phyloP scores from a whole-genome alignment of 1,140 invertebrate genomes.

The Stegodyphus dumicola region DNA sequence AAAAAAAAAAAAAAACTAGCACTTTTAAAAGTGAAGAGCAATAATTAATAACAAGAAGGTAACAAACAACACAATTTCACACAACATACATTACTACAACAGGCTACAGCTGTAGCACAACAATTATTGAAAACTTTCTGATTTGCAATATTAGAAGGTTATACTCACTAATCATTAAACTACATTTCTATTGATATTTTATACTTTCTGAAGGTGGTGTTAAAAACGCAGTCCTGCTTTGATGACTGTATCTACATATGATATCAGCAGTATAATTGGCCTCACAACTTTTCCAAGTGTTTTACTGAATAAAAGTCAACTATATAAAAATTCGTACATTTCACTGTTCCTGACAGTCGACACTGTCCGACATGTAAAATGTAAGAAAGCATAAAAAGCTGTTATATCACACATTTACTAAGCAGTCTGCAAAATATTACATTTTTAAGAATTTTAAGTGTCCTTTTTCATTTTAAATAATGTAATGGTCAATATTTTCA shows the following conservation, averaged over 20 bases:
- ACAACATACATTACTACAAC: constrained; percentile 55
- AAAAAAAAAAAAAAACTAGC: constrained; percentile 40
- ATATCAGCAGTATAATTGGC: constrained; percentile 28
- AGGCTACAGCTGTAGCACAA: constrained; percentile 52
- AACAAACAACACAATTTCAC: constrained; percentile 57
- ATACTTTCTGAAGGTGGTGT: constrained; percentile 29
- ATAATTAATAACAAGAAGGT: constrained; percentile 54
- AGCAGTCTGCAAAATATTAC: constrained; percentile 15
- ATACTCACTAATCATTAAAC: constrained; percentile 40
- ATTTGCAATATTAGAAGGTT: constrained; percentile 17
- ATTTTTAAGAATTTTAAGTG: not conserved
- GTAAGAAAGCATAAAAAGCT: constrained; percentile 44
- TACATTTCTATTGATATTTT: constrained; percentile 8
- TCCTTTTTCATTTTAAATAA: no score
- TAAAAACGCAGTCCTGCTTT: constrained; percentile 46
- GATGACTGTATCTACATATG: constrained; percentile 52
- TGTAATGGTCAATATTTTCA: no score
- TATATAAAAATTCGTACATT: constrained; percentile 37
- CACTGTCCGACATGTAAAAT: constrained; percentile 18
- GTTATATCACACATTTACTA: constrained; percentile 31
- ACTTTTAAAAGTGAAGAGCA: constrained; percentile 55
- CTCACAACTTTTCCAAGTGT: constrained; percentile 29
- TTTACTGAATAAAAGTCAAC: constrained; percentile 29
- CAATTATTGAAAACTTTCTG: constrained; percentile 32
- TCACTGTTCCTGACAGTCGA: constrained; percentile 11